phyloP scores from a whole-genome alignment of 2,113 vertebrate species.

The Sporophila hypoxantha region DNA sequence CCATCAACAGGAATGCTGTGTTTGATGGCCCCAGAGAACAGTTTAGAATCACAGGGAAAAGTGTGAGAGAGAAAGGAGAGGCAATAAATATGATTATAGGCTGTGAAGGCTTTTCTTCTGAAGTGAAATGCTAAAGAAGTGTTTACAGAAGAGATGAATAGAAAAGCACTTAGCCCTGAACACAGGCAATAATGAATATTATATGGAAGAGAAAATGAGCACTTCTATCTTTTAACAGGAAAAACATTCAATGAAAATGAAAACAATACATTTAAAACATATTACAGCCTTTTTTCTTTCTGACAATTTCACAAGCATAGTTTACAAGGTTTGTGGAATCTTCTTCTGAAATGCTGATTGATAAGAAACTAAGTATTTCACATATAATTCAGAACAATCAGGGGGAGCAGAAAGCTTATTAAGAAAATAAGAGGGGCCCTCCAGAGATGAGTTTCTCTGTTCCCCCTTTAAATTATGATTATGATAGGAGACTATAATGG shows the following conservation, averaged over 20 bases:
- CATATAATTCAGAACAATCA: neutral
- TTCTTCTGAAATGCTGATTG: neutral
- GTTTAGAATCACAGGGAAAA: neutral
- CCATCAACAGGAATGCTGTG: neutral
- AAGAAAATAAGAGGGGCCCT: neutral
- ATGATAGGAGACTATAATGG: neutral
- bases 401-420: neutral
- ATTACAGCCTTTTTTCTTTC: neutral
- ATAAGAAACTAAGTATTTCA: neutral
- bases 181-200: neutral
- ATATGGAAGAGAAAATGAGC: neutral
- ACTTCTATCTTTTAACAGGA: neutral
- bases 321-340: neutral
- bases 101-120: neutral
- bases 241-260: conserved; percentile 7
- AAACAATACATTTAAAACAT: conserved; percentile 13
- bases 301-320: neutral
- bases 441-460: rapidly evolving
- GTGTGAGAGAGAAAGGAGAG: neutral
- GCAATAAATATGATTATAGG: neutral
- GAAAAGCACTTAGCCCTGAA: neutral
- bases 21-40: neutral
- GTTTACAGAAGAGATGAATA: conserved; percentile 12
- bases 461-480: neutral
- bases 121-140: neutral